A percentile compares a stretch with the other conserved stretches of the same genome.
Evolutionary conservation across 1,140 invertebrate species (phyloP).

Genomic region (Drosophila varians): DNA sequence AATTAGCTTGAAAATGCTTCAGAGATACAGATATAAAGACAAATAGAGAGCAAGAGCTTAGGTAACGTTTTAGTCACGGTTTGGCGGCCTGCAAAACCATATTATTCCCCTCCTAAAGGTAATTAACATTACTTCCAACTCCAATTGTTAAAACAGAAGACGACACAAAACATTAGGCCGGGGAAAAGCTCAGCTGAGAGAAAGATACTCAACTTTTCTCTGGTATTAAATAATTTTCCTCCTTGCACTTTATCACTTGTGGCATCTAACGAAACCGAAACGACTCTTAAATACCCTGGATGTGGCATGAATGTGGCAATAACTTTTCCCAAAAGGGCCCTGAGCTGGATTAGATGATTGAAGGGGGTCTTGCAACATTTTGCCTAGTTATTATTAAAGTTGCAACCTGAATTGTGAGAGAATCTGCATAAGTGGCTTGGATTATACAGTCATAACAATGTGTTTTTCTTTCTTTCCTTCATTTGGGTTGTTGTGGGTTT

Average conservation of each 20-base stretch:
- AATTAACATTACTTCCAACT: conserved; percentile 69
- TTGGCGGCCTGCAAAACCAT: conserved; percentile 64
- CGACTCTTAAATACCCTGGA: conserved; percentile 38
- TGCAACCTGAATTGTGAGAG: conserved; percentile 64
- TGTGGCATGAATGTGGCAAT: conserved; percentile 42
- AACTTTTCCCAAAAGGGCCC: conserved; percentile 27
- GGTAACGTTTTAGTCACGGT: conserved; percentile 78
- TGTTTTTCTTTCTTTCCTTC: conserved; percentile 11
- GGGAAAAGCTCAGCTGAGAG: conserved; percentile 6
- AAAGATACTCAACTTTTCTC: conserved; percentile 22
- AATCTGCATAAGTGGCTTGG: conserved; percentile 55
- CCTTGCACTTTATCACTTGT: conserved; percentile 24
- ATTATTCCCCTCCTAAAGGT: conserved; percentile 55
- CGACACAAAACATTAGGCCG: conserved; percentile 23
- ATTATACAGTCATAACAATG: conserved; percentile 47
- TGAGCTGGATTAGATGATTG: conserved; percentile 70
- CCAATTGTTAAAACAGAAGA: conserved; percentile 21
- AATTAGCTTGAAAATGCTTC: conserved; percentile 63
- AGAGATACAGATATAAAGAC: conserved; percentile 10
- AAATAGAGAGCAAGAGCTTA: conserved; percentile 44
- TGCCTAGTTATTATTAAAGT: conserved; percentile 29
- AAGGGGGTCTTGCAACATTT: conserved; percentile 46
- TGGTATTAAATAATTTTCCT: conserved; percentile 60
- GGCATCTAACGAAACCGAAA: not conserved
- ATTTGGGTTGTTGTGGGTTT: not conserved